These are phyloP conservation scores for Eumacrocentrus americanus DNA, from an alignment of 2,888 invertebrate genomes.

Conservation along the genomic window DNA sequence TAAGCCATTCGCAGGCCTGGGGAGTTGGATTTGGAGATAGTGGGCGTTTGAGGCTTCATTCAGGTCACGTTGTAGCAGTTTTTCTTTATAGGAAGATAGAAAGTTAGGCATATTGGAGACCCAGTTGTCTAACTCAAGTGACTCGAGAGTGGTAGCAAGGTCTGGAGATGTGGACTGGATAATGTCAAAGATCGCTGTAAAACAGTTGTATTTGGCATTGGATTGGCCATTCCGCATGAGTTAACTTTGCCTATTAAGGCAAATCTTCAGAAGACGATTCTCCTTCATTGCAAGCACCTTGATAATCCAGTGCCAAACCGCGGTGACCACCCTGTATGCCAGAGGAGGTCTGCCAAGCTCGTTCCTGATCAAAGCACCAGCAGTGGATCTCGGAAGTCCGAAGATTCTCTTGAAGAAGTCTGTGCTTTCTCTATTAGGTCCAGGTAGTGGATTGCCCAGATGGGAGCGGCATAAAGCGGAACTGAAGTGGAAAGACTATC, in stretches of 20 bases:
- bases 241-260: background rate
- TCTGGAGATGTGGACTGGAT: no score
- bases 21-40: no score
- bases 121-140: no score
- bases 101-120: no score
- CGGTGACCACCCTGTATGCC: background rate
- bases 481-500: background rate
- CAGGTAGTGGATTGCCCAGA: conserved; percentile 17
- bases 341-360: background rate
- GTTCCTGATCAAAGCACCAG: background rate
- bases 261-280: background rate
- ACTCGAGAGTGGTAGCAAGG: no score
- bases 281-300: background rate
- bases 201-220: no score
- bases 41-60: no score
- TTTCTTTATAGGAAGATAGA: no score
- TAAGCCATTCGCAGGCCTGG: no score
- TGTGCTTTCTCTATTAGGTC: conserved; percentile 9
- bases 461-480: background rate
- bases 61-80: no score
- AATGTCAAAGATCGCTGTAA: no score
- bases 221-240: background rate
- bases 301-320: background rate
- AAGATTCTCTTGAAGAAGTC: conserved; percentile 13
- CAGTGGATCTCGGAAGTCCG: background rate